A percentile compares a stretch with the other conserved stretches of the same genome.
Conservation (phyloP, 35 echinoderm and acorn worm species). For the Lytechinus variegatus region DNA sequence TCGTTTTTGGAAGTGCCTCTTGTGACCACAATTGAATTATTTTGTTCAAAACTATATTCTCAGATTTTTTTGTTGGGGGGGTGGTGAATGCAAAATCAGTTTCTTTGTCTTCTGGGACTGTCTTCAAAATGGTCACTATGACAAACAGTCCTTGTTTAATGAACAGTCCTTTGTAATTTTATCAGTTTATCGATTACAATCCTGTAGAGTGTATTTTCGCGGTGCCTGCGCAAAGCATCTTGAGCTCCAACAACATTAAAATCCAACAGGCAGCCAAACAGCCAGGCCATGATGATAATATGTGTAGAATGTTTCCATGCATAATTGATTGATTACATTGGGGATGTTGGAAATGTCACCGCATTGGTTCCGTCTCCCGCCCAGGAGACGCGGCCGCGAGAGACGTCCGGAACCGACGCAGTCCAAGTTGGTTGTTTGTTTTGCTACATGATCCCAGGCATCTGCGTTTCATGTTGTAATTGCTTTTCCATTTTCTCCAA, state of each 20-base stretch:
- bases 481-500: conserved; percentile 4
- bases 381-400: not conserved
- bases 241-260: not conserved
- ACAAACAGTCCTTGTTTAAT: too few species aligned
- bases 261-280: not conserved
- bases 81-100: too few species aligned
- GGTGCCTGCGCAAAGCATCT: too few species aligned
- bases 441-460: not conserved
- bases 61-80: too few species aligned
- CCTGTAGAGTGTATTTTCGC: too few species aligned
- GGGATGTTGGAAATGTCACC: not conserved
- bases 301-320: not conserved
- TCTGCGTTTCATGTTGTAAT: not conserved
- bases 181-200: too few species aligned
- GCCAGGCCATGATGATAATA: not conserved
- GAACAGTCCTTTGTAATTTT: too few species aligned
- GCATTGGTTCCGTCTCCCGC: not conserved
- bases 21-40: too few species aligned
- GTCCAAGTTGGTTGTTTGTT: not conserved
- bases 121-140: too few species aligned
- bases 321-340: conserved; percentile 20
- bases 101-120: too few species aligned
- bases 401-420: not conserved
- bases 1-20: too few species aligned
- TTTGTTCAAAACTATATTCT: too few species aligned